Conservation (phyloP, 2,888 invertebrate genomes). For the Tiphia femorata region DNA sequence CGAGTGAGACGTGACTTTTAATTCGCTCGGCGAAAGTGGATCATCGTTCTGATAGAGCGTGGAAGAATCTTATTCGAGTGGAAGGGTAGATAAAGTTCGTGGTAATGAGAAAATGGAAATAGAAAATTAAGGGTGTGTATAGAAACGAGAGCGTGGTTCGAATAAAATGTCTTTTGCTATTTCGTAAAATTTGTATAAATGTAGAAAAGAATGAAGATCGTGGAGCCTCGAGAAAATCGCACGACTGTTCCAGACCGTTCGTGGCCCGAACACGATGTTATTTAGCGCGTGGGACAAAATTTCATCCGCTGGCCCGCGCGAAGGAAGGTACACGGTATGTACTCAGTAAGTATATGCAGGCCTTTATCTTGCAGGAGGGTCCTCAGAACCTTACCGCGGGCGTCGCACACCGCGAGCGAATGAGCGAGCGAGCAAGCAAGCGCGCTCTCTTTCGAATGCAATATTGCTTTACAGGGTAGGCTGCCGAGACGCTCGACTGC, state of each 20-base stretch:
- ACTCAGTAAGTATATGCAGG: conserved; percentile 62
- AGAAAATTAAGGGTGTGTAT: neutral
- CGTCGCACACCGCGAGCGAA: conserved; percentile 53
- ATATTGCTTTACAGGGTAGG: conserved; percentile 51
- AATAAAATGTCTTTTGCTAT: no score
- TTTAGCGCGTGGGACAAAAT: conserved; percentile 49
- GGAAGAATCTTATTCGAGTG: neutral
- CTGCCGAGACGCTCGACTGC: conserved; percentile 45
- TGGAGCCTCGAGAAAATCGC: no score
- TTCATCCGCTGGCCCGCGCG: conserved; percentile 34
- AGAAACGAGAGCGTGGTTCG: no score
- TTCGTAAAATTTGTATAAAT: no score
- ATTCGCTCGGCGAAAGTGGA: no score
- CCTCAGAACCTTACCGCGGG: conserved; percentile 62
- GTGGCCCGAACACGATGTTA: no score
- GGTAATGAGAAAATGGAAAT: neutral
- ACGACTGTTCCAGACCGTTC: no score
- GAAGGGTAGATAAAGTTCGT: no score
- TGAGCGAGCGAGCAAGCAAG: no score
- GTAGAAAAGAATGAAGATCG: no score
- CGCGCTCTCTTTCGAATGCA: conserved; percentile 54
- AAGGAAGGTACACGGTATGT: conserved; percentile 47
- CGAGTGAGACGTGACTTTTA: neutral
- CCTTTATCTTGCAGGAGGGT: conserved; percentile 59
- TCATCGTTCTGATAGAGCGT: neutral